phyloP scores from a whole-genome alignment of 64 coral and sea anemone species.

The Catalaphyllia jardinei region DNA sequence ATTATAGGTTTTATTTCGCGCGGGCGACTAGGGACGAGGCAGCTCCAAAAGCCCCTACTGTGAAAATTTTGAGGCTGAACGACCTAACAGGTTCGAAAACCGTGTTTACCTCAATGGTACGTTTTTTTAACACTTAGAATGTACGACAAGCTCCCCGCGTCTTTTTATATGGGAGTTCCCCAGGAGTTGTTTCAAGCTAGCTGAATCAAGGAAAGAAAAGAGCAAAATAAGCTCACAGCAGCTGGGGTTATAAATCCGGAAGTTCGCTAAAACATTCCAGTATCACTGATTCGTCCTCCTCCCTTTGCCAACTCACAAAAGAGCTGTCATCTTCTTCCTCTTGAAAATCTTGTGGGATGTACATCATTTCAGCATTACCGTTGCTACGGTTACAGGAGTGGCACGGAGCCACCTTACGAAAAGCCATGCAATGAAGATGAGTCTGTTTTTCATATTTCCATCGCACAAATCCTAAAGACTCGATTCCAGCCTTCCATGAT shows the following conservation, averaged over 20 bases:
- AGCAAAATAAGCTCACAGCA: no score
- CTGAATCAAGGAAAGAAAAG: no score
- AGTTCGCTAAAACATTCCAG: slow-evolving; percentile 15
- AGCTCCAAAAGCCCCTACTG: no score
- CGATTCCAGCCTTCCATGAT: slow-evolving; percentile 85
- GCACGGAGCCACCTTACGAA: slow-evolving; percentile 83
- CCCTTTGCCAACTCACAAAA: not conserved
- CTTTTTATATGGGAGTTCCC: no score
- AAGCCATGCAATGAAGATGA: slow-evolving; percentile 96
- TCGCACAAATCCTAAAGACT: slow-evolving; percentile 87
- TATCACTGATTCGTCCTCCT: not conserved
- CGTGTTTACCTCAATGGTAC: no score
- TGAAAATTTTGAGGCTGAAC: no score
- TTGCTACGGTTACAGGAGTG: slow-evolving; percentile 56
- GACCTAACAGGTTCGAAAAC: no score
- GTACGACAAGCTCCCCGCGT: no score
- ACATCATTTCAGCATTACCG: slow-evolving; percentile 74
- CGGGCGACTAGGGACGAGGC: no score
- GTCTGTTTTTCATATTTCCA: slow-evolving; percentile 88
- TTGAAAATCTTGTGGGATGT: slow-evolving; percentile 84
- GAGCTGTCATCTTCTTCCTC: slow-evolving; percentile 57
- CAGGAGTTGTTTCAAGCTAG: no score
- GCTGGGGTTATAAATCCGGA: not conserved
- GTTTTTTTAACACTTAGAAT: no score
- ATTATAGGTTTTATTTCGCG: no score